Conservation (phyloP, 2,113 vertebrate species). For the Macquaria ambigua region DNA sequence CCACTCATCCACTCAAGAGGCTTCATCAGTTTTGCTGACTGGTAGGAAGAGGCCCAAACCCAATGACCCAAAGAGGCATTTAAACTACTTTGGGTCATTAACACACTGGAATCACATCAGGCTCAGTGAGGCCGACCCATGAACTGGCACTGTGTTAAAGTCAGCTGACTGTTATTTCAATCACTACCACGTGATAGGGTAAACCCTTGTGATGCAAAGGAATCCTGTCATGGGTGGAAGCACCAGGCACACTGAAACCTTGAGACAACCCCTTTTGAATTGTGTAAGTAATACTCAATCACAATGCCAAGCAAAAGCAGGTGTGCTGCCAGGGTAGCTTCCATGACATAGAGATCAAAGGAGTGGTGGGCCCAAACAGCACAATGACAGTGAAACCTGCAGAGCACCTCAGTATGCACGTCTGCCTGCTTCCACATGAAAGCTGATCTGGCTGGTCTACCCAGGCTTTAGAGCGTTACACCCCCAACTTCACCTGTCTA, state of each 20-base stretch:
- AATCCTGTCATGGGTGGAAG: slow-evolving; percentile 38
- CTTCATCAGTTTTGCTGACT: neutral
- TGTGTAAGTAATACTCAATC: slow-evolving; percentile 44
- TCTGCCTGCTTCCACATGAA: slow-evolving; percentile 55
- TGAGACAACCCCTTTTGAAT: slow-evolving; percentile 35
- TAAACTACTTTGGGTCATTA: neutral
- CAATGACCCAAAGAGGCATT: neutral
- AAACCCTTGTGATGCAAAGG: slow-evolving; percentile 42
- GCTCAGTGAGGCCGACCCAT: neutral
- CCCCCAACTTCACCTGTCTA: slow-evolving; percentile 2
- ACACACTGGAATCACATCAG: neutral
- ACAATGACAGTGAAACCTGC: slow-evolving; percentile 33
- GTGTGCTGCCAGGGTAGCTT: slow-evolving; percentile 19
- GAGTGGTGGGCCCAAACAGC: neutral
- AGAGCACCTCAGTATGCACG: slow-evolving; percentile 25
- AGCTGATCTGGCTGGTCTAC: slow-evolving; percentile 44
- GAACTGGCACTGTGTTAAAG: neutral
- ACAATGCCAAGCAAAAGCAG: slow-evolving; percentile 34
- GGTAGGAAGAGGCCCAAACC: neutral
- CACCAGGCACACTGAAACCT: neutral
- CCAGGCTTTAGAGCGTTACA: neutral
- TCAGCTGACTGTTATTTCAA: slow-evolving; percentile 12
- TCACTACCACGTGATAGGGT: slow-evolving; percentile 18
- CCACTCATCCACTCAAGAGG: neutral
- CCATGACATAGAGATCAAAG: slow-evolving; percentile 11